Evolutionary conservation across 2,888 invertebrate genomes (phyloP).

Genomic region (Lycophotia porphyrea): DNA sequence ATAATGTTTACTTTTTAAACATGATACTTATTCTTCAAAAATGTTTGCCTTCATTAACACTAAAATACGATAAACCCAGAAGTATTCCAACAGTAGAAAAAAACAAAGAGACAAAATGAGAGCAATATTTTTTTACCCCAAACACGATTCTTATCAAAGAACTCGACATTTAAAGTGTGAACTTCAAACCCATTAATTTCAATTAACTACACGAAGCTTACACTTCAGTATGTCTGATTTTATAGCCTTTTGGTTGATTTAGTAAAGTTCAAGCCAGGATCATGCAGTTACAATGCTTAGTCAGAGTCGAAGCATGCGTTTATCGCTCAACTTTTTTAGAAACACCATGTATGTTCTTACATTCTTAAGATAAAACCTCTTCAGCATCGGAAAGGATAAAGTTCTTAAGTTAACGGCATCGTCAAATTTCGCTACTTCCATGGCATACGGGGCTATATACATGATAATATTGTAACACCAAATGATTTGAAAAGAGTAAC

Average conservation of each 20-base stretch:
- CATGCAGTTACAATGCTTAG: slow-evolving; percentile 15
- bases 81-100: background rate
- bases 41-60: background rate
- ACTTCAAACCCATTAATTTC: slow-evolving; percentile 14
- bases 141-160: slow-evolving; percentile 22
- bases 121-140: background rate
- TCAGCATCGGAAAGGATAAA: background rate
- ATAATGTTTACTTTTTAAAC: background rate
- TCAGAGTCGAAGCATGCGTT: slow-evolving; percentile 23
- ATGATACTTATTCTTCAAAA: background rate
- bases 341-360: background rate
- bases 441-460: background rate
- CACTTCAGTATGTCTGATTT: slow-evolving; percentile 18
- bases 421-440: background rate
- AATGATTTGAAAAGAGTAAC: too few species aligned
- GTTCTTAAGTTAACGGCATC: background rate
- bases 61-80: background rate
- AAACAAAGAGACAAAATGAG: background rate
- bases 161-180: slow-evolving; percentile 1
- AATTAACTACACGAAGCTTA: background rate
- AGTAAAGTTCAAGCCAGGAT: background rate
- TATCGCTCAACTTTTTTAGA: slow-evolving; percentile 18
- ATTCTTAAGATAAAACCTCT: background rate
- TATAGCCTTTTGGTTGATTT: background rate
- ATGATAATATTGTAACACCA: too few species aligned